Evolutionary conservation across 2,113 vertebrate genomes (phyloP).

Genomic region (Asarcornis scutulata): DNA sequence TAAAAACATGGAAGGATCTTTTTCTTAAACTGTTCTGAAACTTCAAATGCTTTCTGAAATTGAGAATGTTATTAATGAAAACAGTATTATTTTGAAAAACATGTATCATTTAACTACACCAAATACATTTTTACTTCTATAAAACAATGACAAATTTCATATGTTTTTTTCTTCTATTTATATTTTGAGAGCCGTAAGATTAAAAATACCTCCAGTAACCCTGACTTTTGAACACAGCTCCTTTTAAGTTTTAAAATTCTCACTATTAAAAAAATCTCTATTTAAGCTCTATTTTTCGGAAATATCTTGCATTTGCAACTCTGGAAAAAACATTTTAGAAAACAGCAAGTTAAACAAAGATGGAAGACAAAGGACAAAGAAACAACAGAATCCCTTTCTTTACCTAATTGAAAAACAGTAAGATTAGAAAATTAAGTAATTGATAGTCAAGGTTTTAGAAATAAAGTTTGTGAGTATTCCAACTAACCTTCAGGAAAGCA

Average conservation of each 20-base stretch:
- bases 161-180: neutral
- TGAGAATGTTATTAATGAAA: constrained; percentile 55
- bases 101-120: neutral
- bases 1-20: neutral
- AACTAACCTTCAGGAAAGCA: neutral
- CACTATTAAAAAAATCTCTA: neutral
- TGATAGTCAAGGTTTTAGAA: neutral
- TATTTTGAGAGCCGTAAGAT: neutral
- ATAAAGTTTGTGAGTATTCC: neutral
- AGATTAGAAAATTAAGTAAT: neutral
- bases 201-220: neutral
- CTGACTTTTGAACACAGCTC: neutral
- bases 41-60: constrained; percentile 20
- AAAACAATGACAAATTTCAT: constrained; percentile 2
- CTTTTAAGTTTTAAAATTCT: neutral
- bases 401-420: neutral
- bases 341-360: neutral
- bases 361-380: neutral
- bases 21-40: constrained; percentile 7
- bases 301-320: neutral
- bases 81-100: constrained; percentile 15
- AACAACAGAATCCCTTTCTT: neutral
- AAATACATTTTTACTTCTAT: neutral
- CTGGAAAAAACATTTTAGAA: neutral
- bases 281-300: neutral